Evolutionary conservation across 1,140 invertebrate species (phyloP), one percentile per base, ranked within the genome.

Genomic region (Lepidostoma basale): DNA sequence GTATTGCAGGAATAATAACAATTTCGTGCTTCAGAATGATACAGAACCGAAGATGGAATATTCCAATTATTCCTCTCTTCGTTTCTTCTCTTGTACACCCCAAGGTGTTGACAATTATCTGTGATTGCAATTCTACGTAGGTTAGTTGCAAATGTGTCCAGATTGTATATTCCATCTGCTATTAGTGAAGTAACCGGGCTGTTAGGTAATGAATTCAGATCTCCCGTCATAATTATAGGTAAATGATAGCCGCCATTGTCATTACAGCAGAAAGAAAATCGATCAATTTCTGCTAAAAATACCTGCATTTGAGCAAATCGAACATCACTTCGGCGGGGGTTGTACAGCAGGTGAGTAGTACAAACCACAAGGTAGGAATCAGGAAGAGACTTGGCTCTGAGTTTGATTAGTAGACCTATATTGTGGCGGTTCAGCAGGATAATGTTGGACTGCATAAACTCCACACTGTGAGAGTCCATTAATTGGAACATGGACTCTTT

Each of bases 271-370:
- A 85, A 92, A n/a, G 92, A 85, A 65, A 95, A 86, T 69, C 88
- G 84, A 65, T 95, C 91, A 9, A 98, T 82, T 80, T 96, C 93
- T 0, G 91, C 88, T 12, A 98, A 80, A 3, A 98, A 78, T 36
- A 94, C 75, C 75, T 91, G 87, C 18, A 88, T 81, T 80, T 98
- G 97, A 0, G 93, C 95, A 14, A 97, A 81, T 74, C 95, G 88
- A 0, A 98, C 88, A 79, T 98, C 96, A 20, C 91, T 88, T 23
- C 96, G 80, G 74, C 83, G 89, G 0, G 94, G 94, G 85, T 98
- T 98, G 77, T 92, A 98, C 4, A 98, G 81, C n/a, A 98, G 82
- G 83, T 98, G 97, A 0, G 96, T 98, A 3, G 94, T 98, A 3
- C 93, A 94, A 0, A 98, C 86, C 23, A 93, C 85, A 49, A 95